Base-by-base conservation (phyloP, 2,797 vertebrate species). In the Acanthornis magna region DNA sequence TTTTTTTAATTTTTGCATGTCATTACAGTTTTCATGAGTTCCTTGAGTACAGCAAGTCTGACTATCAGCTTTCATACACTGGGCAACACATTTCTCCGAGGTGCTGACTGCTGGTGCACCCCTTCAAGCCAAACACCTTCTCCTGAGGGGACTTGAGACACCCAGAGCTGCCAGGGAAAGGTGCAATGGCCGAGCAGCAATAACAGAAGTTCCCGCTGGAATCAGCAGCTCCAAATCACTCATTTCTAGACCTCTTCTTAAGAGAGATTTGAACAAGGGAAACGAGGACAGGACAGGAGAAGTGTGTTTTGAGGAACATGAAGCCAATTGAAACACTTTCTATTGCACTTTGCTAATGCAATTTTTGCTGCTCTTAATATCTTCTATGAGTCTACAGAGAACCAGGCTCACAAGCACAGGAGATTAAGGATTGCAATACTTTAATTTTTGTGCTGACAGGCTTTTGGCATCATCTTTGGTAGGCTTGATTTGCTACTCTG, bases 401-500 rank as follows among this genome's bases (percentile, higher is more conserved):
- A 79, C 21, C 32, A 89, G 75, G 78, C 60, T 85, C 62, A 73
- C 32, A 48, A 51, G 65, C 61, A 43, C 1, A 61, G 40, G 26
- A 70, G 84, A 83, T 77, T 65, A 89, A 85, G 47, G 60, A 62
- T 0, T 77, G 48, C 36, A 89, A 1, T 65, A 61, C 72, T 93
- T 87, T 60, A 71, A 85, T 58, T 47, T 63, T 73, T 77, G 72
- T 62, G 91, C 19, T 91, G 96, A 95, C 95, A 92, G 68, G 57
- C 45, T 85, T 95, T 91, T 96, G 92, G 75, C 85, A 75, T 25
- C 20, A 34, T 9, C 47, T 80, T 58, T 5, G 2, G n/a, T 26
- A 65, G 72, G 32, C 53, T 45, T 50, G 50, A 94, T 58, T 85
- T 32, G 43, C 54, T 54, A 14, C 65, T 76, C 42, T 32, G 54